These are phyloP conservation scores for Clepsis dumicolana DNA, from an alignment of 2,888 invertebrate genomes.

Conservation along the genomic window DNA sequence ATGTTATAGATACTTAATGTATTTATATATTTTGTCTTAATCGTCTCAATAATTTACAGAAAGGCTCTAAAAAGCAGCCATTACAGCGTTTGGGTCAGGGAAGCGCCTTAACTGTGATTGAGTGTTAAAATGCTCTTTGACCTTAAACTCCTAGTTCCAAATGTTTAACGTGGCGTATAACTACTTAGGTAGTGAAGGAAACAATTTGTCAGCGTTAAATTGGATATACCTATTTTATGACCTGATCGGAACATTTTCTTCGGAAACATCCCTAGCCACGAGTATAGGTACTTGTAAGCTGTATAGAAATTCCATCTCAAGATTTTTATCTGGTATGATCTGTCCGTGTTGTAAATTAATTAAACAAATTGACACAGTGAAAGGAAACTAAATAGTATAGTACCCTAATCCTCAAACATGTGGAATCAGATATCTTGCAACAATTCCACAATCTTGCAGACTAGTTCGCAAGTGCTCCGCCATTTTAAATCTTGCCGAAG, in stretches of 20 bases:
- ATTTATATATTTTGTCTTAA: too few relatives aligned
- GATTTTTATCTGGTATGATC: not conserved
- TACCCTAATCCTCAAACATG: not conserved
- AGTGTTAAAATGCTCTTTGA: too few relatives aligned
- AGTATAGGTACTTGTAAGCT: not conserved
- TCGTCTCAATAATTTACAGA: too few relatives aligned
- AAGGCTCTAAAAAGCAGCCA: too few relatives aligned
- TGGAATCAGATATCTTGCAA: slow-evolving; percentile 14
- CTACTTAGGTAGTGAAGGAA: not conserved
- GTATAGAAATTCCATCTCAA: not conserved
- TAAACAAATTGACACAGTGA: not conserved
- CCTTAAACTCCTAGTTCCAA: not conserved
- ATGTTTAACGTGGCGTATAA: not conserved
- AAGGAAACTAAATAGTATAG: too few relatives aligned
- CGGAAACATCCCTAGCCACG: not conserved
- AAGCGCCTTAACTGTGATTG: too few relatives aligned
- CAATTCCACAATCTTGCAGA: slow-evolving; percentile 54
- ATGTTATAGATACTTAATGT: too few relatives aligned
- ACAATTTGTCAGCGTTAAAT: not conserved
- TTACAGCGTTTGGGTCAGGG: too few relatives aligned
- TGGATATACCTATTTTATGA: slow-evolving; percentile 2
- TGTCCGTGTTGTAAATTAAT: not conserved
- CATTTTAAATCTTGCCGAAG: slow-evolving; percentile 60
- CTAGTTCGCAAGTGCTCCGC: slow-evolving; percentile 58
- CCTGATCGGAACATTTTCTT: not conserved